A percentile compares a stretch with the other conserved stretches of the same genome.
These are phyloP conservation scores for Tenthredo amoena DNA, from an alignment of 2,888 invertebrate species.

Conservation along the genomic window DNA sequence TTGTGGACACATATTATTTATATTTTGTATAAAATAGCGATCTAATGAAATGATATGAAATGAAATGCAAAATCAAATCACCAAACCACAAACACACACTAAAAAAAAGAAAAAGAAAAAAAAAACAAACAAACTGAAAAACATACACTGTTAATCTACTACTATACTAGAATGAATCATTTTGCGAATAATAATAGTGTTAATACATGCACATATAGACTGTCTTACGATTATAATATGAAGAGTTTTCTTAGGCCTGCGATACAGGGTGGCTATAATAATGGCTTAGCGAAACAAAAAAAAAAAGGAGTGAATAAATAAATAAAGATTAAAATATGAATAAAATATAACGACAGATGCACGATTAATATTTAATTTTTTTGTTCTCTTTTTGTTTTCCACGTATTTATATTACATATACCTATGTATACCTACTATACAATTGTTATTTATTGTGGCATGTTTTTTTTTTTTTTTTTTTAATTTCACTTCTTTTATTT, in stretches of 20 bases:
- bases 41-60: background rate
- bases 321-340: background rate
- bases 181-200: background rate
- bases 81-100: background rate
- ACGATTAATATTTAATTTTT: background rate
- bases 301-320: background rate
- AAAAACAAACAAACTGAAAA: background rate
- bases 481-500: background rate
- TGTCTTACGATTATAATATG: background rate
- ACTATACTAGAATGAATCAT: background rate
- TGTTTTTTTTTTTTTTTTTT: background rate
- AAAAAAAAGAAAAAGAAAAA: background rate
- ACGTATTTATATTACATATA: background rate
- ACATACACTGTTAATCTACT: slow-evolving; percentile 1
- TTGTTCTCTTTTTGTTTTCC: background rate
- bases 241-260: background rate
- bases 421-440: background rate
- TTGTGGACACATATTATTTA: background rate
- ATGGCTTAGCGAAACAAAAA: background rate
- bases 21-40: background rate
- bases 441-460: background rate
- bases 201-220: background rate
- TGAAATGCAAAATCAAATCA: background rate
- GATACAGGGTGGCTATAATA: slow-evolving; percentile 28
- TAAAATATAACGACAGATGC: slow-evolving; percentile 2